These are phyloP conservation scores for Pogonocherus hispidulus DNA, from an alignment of 2,888 invertebrate species.

Conservation along the genomic window DNA sequence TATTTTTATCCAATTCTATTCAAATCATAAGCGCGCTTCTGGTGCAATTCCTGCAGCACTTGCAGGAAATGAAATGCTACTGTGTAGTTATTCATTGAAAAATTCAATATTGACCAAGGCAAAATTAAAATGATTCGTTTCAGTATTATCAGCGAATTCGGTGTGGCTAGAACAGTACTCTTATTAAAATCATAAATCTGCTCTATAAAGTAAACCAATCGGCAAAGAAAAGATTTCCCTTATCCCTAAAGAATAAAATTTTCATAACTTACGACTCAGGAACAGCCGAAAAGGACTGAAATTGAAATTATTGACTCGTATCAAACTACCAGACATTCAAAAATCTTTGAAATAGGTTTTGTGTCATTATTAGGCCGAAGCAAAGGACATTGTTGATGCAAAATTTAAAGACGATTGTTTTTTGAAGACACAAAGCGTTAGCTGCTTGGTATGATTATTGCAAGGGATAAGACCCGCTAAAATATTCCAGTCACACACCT, in stretches of 20 bases:
- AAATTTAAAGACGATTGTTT: too few relatives aligned
- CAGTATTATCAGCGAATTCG: conserved; percentile 2
- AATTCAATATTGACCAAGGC: conserved; percentile 2
- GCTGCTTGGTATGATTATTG: too few relatives aligned
- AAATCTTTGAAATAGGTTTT: too few relatives aligned
- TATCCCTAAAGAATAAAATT: not conserved
- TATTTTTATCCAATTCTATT: too few relatives aligned
- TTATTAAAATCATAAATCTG: not conserved
- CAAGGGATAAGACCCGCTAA: too few relatives aligned
- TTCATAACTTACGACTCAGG: not conserved
- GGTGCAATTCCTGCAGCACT: not conserved
- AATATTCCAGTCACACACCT: not conserved
- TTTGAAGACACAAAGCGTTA: too few relatives aligned
- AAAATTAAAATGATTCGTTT: not conserved
- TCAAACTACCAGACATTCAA: too few relatives aligned
- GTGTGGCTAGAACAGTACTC: not conserved
- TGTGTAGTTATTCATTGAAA: conserved; percentile 1
- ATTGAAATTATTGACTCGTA: not conserved
- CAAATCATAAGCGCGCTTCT: too few relatives aligned
- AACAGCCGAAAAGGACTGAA: not conserved
- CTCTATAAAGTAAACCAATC: not conserved
- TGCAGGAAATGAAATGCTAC: not conserved
- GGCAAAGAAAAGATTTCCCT: not conserved
- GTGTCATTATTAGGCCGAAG: too few relatives aligned
- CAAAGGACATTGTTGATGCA: too few relatives aligned